These are phyloP conservation scores for Opisthocomus hoazin DNA, from an alignment of 2,113 vertebrate genomes.

Conservation along the genomic window DNA sequence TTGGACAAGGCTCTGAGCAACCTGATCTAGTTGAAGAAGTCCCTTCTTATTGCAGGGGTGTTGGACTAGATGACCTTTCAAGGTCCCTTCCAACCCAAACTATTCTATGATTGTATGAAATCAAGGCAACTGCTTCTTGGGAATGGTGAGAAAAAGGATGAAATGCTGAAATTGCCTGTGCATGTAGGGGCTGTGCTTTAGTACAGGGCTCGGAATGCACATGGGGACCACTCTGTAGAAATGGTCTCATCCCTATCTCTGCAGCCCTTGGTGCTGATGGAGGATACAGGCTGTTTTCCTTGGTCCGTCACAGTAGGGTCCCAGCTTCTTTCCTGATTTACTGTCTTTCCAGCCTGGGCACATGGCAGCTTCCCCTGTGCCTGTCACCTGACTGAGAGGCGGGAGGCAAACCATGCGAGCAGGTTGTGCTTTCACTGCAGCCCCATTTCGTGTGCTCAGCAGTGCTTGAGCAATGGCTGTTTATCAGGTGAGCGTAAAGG, in stretches of 20 bases:
- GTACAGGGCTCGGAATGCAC: background rate
- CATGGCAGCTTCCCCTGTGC: background rate
- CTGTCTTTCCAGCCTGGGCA: background rate
- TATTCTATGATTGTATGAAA: too few species aligned
- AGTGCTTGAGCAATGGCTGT: background rate
- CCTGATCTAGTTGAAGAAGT: too few species aligned
- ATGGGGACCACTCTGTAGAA: background rate
- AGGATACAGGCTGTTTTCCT: background rate
- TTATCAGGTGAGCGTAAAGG: background rate
- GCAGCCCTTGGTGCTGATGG: accelerated
- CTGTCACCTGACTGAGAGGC: accelerated
- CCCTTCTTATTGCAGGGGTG: too few species aligned
- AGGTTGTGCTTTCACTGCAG: background rate
- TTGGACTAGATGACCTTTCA: too few species aligned
- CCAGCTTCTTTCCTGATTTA: background rate
- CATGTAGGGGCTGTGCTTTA: accelerated
- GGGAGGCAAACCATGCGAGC: background rate
- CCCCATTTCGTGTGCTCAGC: background rate
- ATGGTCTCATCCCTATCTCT: background rate
- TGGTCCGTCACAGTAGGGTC: background rate
- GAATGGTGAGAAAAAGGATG: background rate
- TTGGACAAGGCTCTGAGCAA: too few species aligned
- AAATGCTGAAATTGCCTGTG: background rate
- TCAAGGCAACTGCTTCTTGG: background rate
- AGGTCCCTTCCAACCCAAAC: too few species aligned